phyloP scores from a whole-genome alignment of 2,113 vertebrate species.

The Thalassoma bifasciatum region DNA sequence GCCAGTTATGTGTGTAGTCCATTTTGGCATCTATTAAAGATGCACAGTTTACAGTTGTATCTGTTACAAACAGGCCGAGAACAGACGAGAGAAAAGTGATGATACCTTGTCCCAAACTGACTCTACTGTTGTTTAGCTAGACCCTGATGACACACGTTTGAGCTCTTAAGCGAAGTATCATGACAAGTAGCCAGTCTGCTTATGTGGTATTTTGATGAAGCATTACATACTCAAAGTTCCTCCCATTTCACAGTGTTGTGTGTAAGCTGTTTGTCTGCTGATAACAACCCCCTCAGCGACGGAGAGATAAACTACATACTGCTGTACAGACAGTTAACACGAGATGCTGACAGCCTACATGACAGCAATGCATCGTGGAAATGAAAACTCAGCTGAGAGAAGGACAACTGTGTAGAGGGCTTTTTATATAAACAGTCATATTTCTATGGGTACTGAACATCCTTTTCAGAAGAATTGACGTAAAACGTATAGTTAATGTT shows the following conservation, averaged over 20 bases:
- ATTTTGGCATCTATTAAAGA: too few species aligned
- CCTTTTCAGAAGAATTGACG: background rate
- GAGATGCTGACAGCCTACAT: constrained; percentile 16
- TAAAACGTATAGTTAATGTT: background rate
- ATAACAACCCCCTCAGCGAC: constrained; percentile 48
- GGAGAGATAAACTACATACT: constrained; percentile 47
- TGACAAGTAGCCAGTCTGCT: constrained; percentile 30
- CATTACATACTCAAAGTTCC: constrained; percentile 35
- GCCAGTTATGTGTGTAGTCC: too few species aligned
- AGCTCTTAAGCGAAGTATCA: background rate
- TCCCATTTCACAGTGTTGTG: constrained; percentile 31
- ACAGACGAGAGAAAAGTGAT: too few species aligned
- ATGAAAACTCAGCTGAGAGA: constrained; percentile 1
- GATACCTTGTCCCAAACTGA: too few species aligned
- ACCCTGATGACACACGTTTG: background rate
- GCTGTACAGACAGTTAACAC: constrained; percentile 20
- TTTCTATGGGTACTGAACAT: background rate
- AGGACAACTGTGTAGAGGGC: background rate
- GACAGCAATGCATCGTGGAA: constrained; percentile 22
- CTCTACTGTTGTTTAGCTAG: too few species aligned
- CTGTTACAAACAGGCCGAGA: too few species aligned
- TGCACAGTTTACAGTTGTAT: too few species aligned
- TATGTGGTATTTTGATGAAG: constrained; percentile 21
- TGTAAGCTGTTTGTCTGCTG: constrained; percentile 55
- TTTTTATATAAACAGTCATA: background rate